These are phyloP conservation scores for Phania funesta DNA, from an alignment of 2,888 invertebrate species.

Conservation along the genomic window DNA sequence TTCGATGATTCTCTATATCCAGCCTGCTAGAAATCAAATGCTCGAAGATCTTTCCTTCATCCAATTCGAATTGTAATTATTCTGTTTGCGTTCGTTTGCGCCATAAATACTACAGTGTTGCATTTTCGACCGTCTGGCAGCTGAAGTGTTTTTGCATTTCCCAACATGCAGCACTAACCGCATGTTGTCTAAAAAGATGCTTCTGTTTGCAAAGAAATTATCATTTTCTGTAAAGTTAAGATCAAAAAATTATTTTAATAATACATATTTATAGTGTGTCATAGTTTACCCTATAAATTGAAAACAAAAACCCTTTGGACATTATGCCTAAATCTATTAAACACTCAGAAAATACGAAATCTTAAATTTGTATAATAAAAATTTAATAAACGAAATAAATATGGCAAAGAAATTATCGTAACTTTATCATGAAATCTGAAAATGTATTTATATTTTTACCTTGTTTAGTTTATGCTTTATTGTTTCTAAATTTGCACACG, in stretches of 20 bases:
- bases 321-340: constrained; percentile 8
- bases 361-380: constrained; percentile 14
- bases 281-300: neutral
- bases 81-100: no score
- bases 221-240: no score
- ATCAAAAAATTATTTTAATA: neutral
- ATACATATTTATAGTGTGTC: neutral
- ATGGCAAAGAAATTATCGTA: constrained; percentile 20
- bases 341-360: neutral
- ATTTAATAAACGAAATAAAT: constrained; percentile 3
- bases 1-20: no score
- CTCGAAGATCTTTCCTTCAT: no score
- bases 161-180: no score
- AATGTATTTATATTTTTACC: constrained; percentile 49
- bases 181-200: no score
- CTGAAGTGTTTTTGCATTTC: no score
- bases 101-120: no score
- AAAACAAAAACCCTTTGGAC: neutral
- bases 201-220: no score
- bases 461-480: constrained; percentile 19
- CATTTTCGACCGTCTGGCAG: no score
- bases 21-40: no score
- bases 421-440: constrained; percentile 56
- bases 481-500: constrained; percentile 48
- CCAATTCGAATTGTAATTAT: no score